Evolutionary conservation across 1,140 invertebrate species (phyloP).

Genomic region (Latrodectus geometricus): DNA sequence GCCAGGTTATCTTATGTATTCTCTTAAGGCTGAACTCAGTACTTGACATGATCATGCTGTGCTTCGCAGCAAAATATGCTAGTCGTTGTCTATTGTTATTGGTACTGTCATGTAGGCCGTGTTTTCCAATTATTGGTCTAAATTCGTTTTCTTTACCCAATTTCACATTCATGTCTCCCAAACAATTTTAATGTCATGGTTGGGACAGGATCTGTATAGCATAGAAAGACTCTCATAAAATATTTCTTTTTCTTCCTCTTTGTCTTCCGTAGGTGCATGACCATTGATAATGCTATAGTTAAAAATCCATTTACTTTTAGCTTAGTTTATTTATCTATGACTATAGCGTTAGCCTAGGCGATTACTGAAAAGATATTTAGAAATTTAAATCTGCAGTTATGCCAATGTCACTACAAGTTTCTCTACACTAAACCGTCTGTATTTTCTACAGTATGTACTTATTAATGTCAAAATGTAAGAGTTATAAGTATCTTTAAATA

Average conservation of each 20-base stretch:
- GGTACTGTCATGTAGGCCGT: neutral
- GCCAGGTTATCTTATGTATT: slow-evolving; percentile 6
- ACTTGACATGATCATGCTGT: neutral
- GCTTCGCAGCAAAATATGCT: neutral
- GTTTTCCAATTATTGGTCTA: slow-evolving; percentile 3
- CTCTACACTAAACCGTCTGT: no score
- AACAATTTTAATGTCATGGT: neutral
- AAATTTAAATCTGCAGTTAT: no score
- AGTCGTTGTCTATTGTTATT: slow-evolving; percentile 6
- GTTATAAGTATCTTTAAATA: no score
- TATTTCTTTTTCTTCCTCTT: slow-evolving; percentile 12
- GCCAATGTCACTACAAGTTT: no score
- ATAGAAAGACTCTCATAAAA: neutral
- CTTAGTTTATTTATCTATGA: no score
- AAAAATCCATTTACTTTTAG: no score
- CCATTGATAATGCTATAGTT: neutral
- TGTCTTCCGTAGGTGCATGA: neutral
- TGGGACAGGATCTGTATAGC: neutral
- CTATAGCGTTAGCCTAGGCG: no score
- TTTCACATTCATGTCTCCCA: slow-evolving; percentile 6
- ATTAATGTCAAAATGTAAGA: no score
- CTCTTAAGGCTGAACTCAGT: neutral
- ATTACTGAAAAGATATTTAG: no score
- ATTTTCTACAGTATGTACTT: no score
- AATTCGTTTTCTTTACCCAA: slow-evolving; percentile 8